A percentile compares a stretch with the other conserved stretches of the same genome.
These are phyloP conservation scores for Pomacea maculata DNA, from an alignment of 1,140 invertebrate species.

Conservation along the genomic window DNA sequence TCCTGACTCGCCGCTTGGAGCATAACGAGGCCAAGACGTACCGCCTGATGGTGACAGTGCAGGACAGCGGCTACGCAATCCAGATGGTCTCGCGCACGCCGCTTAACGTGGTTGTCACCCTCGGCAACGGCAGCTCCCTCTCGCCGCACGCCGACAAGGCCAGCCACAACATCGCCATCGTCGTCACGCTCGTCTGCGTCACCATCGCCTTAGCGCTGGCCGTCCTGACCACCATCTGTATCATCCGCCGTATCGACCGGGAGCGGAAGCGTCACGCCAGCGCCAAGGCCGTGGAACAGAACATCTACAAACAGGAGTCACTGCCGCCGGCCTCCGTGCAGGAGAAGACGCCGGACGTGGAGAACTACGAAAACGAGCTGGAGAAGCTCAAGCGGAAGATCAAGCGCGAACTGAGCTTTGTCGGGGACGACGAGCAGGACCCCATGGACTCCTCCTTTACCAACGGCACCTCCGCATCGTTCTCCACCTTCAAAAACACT, in stretches of 20 bases:
- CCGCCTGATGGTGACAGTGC: constrained; percentile 42
- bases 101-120: constrained; percentile 44
- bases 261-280: constrained; percentile 40
- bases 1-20: constrained; percentile 42
- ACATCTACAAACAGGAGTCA: constrained; percentile 34
- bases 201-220: constrained; percentile 51
- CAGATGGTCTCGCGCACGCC: constrained; percentile 39
- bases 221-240: constrained; percentile 53
- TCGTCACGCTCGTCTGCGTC: constrained; percentile 51
- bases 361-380: constrained; percentile 40
- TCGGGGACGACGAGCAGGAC: constrained; percentile 42
- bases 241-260: constrained; percentile 50
- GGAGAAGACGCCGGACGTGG: constrained; percentile 20
- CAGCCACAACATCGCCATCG: constrained; percentile 50
- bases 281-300: constrained; percentile 45
- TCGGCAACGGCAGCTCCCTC: constrained; percentile 34
- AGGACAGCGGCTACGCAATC: constrained; percentile 39
- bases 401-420: constrained; percentile 58
- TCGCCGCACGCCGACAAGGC: constrained; percentile 29
- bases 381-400: constrained; percentile 48
- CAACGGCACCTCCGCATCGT: constrained; percentile 47
- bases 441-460: constrained; percentile 41
- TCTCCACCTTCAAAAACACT: constrained; percentile 47
- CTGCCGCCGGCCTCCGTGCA: constrained; percentile 2
- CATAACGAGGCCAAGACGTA: constrained; percentile 45